Evolutionary conservation across 2,797 vertebrate genomes (phyloP).

Genomic region (Sebastes dallii): DNA sequence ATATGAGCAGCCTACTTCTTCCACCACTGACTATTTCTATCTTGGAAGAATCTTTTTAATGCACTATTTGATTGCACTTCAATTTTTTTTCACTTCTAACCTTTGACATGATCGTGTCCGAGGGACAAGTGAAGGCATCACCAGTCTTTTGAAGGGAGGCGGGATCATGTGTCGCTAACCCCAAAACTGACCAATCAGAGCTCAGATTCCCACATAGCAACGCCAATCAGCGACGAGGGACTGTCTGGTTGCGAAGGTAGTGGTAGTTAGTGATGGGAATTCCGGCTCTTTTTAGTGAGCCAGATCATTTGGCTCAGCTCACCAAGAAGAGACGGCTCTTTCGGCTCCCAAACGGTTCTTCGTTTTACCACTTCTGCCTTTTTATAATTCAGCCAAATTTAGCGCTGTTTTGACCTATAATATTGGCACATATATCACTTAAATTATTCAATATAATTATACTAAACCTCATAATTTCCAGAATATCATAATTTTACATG

Average conservation of each 20-base stretch:
- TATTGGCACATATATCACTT: too few species aligned
- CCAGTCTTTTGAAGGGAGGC: slow-evolving; percentile 37
- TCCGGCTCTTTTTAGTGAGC: too few species aligned
- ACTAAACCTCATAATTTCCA: too few species aligned
- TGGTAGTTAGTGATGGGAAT: slow-evolving; percentile 41
- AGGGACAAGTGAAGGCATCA: slow-evolving; percentile 49
- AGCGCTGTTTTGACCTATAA: too few species aligned
- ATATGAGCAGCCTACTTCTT: background rate
- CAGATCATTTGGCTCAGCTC: too few species aligned
- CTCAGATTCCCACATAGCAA: slow-evolving; percentile 61
- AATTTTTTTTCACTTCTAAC: slow-evolving; percentile 15
- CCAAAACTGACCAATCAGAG: slow-evolving; percentile 57
- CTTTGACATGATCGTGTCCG: slow-evolving; percentile 21
- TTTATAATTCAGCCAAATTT: too few species aligned
- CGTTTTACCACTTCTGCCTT: too few species aligned
- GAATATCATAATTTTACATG: too few species aligned
- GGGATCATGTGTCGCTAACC: slow-evolving; percentile 42
- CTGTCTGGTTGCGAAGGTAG: slow-evolving; percentile 75
- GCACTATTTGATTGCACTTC: background rate
- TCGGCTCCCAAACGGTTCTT: too few species aligned
- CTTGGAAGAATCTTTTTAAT: background rate
- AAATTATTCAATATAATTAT: too few species aligned
- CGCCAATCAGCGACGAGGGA: slow-evolving; percentile 72
- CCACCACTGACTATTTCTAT: background rate
- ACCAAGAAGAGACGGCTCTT: too few species aligned